Evolutionary conservation across 2,797 vertebrate species (phyloP), one percentile per base, ranked within the genome.

Genomic region (Dendrocincla fuliginosa): DNA sequence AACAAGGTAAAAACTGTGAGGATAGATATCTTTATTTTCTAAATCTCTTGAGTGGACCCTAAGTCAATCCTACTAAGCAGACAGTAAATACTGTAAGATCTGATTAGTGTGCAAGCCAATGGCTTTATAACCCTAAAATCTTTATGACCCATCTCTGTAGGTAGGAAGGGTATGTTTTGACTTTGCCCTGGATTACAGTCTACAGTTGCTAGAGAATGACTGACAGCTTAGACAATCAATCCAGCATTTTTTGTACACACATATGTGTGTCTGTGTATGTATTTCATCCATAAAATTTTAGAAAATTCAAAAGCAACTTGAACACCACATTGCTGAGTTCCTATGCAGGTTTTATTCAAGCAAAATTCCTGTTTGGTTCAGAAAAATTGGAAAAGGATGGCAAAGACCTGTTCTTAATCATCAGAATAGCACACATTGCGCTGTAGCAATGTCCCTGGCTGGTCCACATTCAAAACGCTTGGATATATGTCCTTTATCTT

Each of bases 71-170:
- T 67, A 27, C 68, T 89, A 78, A 89, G 83, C n/a, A 92, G 67
- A 87, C 18, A 56, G 52, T 65, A 95, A 92, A 90, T 68, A 85
- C 67, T 80, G 27, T 77, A 92, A 77, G 24, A 91, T 88, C 49
- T 89, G 87, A 70, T 95, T 82, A 64, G n/a, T 52, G 28, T 49
- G n/a, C 81, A 92, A 86, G 30, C 50, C 74, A 44, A 82, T 88
- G 84, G 37, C 16, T 93, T 89, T 84, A 70, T 84, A 80, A 71
- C 70, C 25, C 35, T 67, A 46, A 84, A 79, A 65, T 57, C 13
- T 50, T 84, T 28, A n/a, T 56, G 41, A 78, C 32, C 32, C 27
- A 68, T 49, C 41, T 76, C 61, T 81, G 10, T 30, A 75, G 47
- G 47, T n/a, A 75, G 79, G 59, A 84, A 83, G 39, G 9, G 16